phyloP scores from a whole-genome alignment of 92 coral and sea anemone species.

The Metridium senile region DNA sequence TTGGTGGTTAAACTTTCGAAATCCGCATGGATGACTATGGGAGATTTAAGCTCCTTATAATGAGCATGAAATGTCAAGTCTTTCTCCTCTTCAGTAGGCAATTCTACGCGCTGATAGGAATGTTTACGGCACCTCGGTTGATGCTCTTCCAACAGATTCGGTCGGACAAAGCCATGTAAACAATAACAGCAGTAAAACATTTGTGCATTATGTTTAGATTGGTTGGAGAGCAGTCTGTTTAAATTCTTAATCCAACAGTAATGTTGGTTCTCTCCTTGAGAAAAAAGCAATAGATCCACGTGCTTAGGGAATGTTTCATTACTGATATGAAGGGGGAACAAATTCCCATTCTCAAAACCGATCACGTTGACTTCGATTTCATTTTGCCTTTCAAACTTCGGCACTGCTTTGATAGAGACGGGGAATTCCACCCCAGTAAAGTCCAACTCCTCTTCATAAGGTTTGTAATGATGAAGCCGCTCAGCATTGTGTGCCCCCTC shows the following conservation, averaged over 20 bases:
- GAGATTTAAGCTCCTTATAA: slow-evolving; percentile 42
- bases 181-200: slow-evolving; percentile 49
- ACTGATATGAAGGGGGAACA: slow-evolving; percentile 16
- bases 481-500: not conserved
- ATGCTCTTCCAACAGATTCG: slow-evolving; percentile 48
- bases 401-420: slow-evolving; percentile 25
- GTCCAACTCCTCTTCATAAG: slow-evolving; percentile 6
- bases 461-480: too few relatives aligned
- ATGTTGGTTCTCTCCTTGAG: slow-evolving; percentile 23
- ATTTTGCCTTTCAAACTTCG: slow-evolving; percentile 54
- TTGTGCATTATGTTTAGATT: slow-evolving; percentile 17
- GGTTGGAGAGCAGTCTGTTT: slow-evolving; percentile 11
- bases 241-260: slow-evolving; percentile 28
- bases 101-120: slow-evolving; percentile 41
- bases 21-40: slow-evolving; percentile 26
- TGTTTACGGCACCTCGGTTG: slow-evolving; percentile 42
- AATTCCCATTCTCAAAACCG: slow-evolving; percentile 36
- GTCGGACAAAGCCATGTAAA: slow-evolving; percentile 43
- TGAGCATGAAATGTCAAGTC: slow-evolving; percentile 32
- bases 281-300: slow-evolving; percentile 29
- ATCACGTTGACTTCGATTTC: slow-evolving; percentile 51
- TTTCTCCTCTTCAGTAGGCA: slow-evolving; percentile 34
- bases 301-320: slow-evolving; percentile 2
- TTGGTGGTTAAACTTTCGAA: slow-evolving; percentile 22
- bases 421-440: slow-evolving; percentile 43